Conservation (phyloP, 2,888 invertebrate species). For the Dynastes maya region DNA sequence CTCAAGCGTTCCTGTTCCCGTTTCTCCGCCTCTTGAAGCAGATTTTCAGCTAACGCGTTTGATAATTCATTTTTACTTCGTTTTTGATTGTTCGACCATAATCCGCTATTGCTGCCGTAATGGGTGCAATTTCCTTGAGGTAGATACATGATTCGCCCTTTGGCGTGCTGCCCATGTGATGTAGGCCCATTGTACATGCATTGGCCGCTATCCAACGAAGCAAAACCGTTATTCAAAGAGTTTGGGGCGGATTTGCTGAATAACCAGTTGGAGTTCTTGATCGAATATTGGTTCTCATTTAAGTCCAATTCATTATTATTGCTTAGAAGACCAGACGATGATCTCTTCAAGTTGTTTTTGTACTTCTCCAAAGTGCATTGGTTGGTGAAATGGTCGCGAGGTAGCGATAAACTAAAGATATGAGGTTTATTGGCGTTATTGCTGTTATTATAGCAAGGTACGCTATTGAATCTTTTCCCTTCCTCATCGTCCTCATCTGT, state of each 20-base stretch:
- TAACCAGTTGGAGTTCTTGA: conserved; percentile 79
- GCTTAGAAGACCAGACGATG: conserved; percentile 76
- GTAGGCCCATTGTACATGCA: conserved; percentile 59
- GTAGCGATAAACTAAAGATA: conserved; percentile 84
- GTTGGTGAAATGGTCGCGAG: conserved; percentile 75
- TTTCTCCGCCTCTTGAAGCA: conserved; percentile 83
- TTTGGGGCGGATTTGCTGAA: conserved; percentile 86
- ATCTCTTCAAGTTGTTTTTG: conserved; percentile 74
- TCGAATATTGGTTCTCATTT: conserved; percentile 58
- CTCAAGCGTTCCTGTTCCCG: conserved; percentile 83
- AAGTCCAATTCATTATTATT: conserved; percentile 55
- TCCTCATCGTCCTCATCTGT: conserved; percentile 60
- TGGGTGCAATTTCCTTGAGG: conserved; percentile 71
- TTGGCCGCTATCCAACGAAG: conserved; percentile 63
- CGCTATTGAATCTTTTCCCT: conserved; percentile 27
- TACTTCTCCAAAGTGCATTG: conserved; percentile 63
- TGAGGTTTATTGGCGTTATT: conserved; percentile 69
- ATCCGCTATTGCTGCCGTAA: too few relatives aligned
- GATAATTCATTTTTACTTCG: conserved; percentile 77
- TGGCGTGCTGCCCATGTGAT: conserved; percentile 62
- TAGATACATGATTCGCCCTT: conserved; percentile 87
- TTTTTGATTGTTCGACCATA: neutral
- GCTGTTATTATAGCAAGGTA: conserved; percentile 45
- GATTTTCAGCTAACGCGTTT: conserved; percentile 80
- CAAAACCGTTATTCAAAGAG: conserved; percentile 78